Evolutionary conservation across 2,797 vertebrate genomes (phyloP).

Genomic region (Xenops minutus): DNA sequence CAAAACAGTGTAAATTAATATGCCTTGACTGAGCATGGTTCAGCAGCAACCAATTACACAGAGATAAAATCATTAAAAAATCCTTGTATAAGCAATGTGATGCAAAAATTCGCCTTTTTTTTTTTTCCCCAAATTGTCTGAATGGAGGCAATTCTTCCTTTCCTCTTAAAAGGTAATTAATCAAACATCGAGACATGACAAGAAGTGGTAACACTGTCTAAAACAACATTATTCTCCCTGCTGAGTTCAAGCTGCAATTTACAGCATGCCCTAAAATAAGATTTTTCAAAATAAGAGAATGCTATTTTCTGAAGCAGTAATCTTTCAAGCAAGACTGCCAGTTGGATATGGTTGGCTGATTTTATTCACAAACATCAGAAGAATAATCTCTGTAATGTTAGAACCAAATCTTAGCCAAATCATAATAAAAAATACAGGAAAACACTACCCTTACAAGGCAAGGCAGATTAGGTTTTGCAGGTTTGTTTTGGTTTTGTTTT

Average conservation of each 20-base stretch:
- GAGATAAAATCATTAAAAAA: background rate
- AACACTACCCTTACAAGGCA: background rate
- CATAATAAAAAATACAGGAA: background rate
- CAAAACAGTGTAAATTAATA: conserved; percentile 47
- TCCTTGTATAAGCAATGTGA: conserved; percentile 23
- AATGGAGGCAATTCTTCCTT: background rate
- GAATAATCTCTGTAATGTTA: background rate
- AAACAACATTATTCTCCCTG: conserved; percentile 25
- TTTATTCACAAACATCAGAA: background rate
- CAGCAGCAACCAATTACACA: conserved; percentile 9
- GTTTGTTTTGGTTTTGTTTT: background rate
- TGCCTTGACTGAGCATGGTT: background rate
- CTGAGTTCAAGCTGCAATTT: background rate
- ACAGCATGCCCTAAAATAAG: background rate
- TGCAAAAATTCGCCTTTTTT: background rate
- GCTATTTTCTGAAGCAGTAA: background rate
- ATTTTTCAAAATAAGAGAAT: background rate
- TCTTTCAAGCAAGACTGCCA: background rate
- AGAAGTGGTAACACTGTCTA: conserved; percentile 15
- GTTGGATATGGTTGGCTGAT: background rate
- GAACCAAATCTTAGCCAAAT: background rate
- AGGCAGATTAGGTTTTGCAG: background rate
- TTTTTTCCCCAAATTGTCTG: background rate
- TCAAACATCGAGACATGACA: background rate
- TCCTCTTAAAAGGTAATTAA: conserved; percentile 23